These are phyloP conservation scores for Celastrina argiolus DNA, from an alignment of 2,888 invertebrate genomes.

Conservation along the genomic window DNA sequence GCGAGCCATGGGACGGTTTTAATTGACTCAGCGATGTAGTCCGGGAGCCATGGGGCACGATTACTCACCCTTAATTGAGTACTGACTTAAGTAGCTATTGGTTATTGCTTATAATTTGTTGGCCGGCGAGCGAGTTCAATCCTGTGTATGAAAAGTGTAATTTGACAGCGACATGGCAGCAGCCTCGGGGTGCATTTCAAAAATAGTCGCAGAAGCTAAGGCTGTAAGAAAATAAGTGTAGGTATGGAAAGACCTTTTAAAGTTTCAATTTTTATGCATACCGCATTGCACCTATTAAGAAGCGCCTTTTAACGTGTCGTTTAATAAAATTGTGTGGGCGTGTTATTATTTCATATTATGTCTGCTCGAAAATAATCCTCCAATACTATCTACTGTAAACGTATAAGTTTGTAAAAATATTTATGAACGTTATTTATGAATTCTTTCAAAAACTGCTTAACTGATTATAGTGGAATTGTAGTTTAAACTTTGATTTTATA, in stretches of 20 bases:
- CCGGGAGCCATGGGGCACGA: background rate
- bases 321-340: too few species aligned
- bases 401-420: too few species aligned
- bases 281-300: too few species aligned
- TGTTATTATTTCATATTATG: too few species aligned
- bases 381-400: too few species aligned
- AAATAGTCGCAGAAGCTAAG: background rate
- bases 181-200: background rate
- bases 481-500: too few species aligned
- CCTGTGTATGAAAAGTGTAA: conserved; percentile 4
- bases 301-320: too few species aligned
- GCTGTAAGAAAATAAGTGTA: background rate
- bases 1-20: background rate
- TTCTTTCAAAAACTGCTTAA: too few species aligned
- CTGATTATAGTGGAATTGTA: too few species aligned
- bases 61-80: conserved; percentile 3
- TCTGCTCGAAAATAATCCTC: background rate
- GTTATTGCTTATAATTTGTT: conserved; percentile 9
- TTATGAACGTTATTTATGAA: too few species aligned
- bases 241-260: background rate
- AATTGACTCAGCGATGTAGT: conserved; percentile 6
- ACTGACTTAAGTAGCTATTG: conserved; percentile 10
- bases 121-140: background rate
- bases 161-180: background rate
- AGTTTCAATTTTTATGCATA: background rate